Evolutionary conservation across 2,113 vertebrate genomes (phyloP).

Genomic region (Corythoichthys intestinalis): DNA sequence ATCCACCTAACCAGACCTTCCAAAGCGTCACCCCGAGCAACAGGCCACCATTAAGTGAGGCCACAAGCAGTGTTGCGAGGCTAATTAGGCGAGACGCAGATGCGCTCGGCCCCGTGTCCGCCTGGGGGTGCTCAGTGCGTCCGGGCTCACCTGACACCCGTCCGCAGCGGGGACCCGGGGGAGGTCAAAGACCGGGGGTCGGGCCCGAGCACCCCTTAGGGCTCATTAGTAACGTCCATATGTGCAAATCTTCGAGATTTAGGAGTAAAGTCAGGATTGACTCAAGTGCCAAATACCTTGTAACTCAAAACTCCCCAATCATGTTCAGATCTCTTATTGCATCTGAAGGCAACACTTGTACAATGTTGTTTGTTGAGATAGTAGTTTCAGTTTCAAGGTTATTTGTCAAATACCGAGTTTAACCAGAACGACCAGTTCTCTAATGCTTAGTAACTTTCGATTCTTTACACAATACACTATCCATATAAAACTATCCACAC

Average conservation of each 20-base stretch:
- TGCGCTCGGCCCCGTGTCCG: slow-evolving; percentile 38
- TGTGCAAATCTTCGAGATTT: slow-evolving; percentile 48
- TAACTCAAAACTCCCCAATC: slow-evolving; percentile 3
- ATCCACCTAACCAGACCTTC: too few relatives aligned
- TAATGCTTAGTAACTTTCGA: neutral
- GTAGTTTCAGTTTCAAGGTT: neutral
- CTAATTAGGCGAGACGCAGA: neutral
- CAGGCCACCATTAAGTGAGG: neutral
- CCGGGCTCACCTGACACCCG: slow-evolving; percentile 65
- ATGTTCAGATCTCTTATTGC: neutral
- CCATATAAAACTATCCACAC: neutral
- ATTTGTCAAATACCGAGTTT: neutral
- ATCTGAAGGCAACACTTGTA: neutral
- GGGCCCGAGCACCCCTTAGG: slow-evolving; percentile 44
- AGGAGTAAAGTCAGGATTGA: slow-evolving; percentile 29
- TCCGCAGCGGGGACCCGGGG: slow-evolving; percentile 54
- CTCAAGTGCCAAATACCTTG: slow-evolving; percentile 16
- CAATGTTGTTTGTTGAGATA: neutral
- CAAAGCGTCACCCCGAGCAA: neutral
- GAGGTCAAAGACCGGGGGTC: slow-evolving; percentile 40
- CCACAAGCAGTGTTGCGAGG: neutral
- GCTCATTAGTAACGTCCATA: slow-evolving; percentile 65
- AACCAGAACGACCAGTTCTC: neutral
- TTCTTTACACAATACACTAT: neutral
- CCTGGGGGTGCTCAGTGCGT: slow-evolving; percentile 30